Base-by-base conservation (phyloP, 2,888 invertebrate genomes). In the Baronia brevicornis region DNA sequence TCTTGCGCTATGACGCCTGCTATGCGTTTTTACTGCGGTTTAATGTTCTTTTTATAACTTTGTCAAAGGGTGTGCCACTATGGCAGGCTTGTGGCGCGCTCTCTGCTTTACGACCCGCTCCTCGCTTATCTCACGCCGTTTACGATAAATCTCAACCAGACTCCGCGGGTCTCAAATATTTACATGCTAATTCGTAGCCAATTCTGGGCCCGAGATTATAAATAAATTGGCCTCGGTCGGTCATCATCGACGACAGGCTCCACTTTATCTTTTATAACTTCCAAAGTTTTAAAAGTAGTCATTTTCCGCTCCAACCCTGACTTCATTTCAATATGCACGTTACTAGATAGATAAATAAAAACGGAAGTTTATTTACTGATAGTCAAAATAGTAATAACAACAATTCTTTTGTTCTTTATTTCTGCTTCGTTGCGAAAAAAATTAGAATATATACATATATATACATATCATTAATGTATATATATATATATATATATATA, bases 21-120 rank as follows among this genome's bases (percentile, higher is more conserved):
- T 68, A 78, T 80, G 82, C 79, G 82, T 80, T 82, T 84, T 84
- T 80, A 85, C 69, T 79, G 73, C 75, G 75, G 67, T 84, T 85
- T 85, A 80, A 85, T 74, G 78, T 60, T 71, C 72, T 75, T 84
- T 85, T 85, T 84, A 85, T 74, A 75, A 72, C 84, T 80, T 73
- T 58, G 74, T 70, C 69, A 77, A 75, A 77, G 82, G 80, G 82
- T 80, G 78, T 74, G 66, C 52, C 63, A 54, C 44, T 46, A 41
- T 40, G 49, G 41, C 46, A 44, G 49, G 41, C 47, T 46, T 42
- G 51, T 43, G 48, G 42, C 48, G 46, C 50, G 51, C 58, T 58
- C 57, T 54, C 52, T 71, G 68, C 75, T 82, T 84, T 80, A 82
- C 79, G 82, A 78, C 63, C 49, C 58, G 51, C 68, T 64, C 67